These are phyloP conservation scores for Clarias pachynema DNA, from an alignment of 2,797 vertebrate species.

Conservation along the genomic window DNA sequence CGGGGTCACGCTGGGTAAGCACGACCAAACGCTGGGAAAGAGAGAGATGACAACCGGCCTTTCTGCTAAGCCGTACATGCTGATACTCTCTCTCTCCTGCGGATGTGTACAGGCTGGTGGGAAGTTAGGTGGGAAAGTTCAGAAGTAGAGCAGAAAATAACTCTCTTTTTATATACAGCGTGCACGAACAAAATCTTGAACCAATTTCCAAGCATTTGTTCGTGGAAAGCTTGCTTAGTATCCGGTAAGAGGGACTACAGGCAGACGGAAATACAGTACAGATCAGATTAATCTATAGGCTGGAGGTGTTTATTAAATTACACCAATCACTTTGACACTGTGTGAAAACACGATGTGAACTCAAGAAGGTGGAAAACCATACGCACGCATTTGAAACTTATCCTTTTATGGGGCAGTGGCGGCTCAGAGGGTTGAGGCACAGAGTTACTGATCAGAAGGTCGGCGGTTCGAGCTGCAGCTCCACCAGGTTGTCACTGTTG, in stretches of 20 bases:
- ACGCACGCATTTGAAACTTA: not conserved
- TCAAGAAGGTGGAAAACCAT: not conserved
- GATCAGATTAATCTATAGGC: not conserved
- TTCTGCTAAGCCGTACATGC: not conserved
- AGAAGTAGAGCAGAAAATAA: not conserved
- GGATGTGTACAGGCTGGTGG: not conserved
- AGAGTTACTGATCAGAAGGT: no score
- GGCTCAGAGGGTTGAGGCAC: no score
- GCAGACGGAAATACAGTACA: not conserved
- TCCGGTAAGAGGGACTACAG: no score
- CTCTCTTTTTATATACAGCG: no score
- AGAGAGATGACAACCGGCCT: not conserved
- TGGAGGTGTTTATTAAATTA: not conserved
- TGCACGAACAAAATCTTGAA: not conserved
- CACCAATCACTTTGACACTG: not conserved
- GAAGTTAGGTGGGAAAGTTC: not conserved
- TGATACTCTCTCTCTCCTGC: not conserved
- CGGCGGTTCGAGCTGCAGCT: no score
- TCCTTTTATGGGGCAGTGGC: not conserved
- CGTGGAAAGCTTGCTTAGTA: not conserved
- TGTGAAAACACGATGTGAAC: not conserved
- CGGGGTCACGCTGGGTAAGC: constrained; percentile 55
- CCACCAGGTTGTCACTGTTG: no score
- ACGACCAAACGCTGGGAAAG: constrained; percentile 18
- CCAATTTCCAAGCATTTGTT: not conserved